A percentile compares a stretch with the other conserved stretches of the same genome.
These are phyloP conservation scores for Callimorpha dominula DNA, from an alignment of 2,888 invertebrate genomes.

Conservation along the genomic window DNA sequence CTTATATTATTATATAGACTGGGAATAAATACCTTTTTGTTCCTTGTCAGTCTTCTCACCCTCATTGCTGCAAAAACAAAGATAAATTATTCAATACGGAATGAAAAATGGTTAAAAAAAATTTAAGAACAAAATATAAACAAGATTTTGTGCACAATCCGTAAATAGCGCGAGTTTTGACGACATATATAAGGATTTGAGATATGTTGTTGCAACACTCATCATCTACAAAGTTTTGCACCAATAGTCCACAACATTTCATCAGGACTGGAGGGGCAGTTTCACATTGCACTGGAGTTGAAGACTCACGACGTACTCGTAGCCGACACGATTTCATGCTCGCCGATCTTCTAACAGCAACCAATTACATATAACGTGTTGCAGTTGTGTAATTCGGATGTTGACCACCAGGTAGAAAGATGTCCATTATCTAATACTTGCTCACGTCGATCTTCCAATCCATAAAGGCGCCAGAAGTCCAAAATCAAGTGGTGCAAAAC, in stretches of 20 bases:
- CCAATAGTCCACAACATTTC: constrained; percentile 67
- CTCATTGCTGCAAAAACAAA: constrained; percentile 79
- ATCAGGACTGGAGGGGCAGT: constrained; percentile 27
- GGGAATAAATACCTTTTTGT: constrained; percentile 66
- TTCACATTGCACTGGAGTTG: constrained; percentile 27
- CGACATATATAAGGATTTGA: constrained; percentile 34
- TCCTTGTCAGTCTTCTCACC: constrained; percentile 75
- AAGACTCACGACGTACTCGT: constrained; percentile 26
- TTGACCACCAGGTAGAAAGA: constrained; percentile 14
- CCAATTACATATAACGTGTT: constrained; percentile 8
- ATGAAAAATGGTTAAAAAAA: constrained; percentile 4
- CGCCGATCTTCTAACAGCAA: constrained; percentile 25
- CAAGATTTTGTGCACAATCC: constrained; percentile 29
- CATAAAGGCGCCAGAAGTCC: constrained; percentile 33
- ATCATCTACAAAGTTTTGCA: constrained; percentile 87
- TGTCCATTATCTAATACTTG: constrained; percentile 11
- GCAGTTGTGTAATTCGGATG: constrained; percentile 2
- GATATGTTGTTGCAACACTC: constrained; percentile 40
- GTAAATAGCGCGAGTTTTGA: constrained; percentile 29
- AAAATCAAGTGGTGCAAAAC: constrained; percentile 78
- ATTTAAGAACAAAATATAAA: constrained; percentile 26
- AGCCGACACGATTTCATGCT: not conserved
- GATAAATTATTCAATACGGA: constrained; percentile 42
- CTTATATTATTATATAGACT: not conserved
- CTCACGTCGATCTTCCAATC: constrained; percentile 25